phyloP scores from a whole-genome alignment of 2,113 vertebrate species.

The Anguilla japonica region DNA sequence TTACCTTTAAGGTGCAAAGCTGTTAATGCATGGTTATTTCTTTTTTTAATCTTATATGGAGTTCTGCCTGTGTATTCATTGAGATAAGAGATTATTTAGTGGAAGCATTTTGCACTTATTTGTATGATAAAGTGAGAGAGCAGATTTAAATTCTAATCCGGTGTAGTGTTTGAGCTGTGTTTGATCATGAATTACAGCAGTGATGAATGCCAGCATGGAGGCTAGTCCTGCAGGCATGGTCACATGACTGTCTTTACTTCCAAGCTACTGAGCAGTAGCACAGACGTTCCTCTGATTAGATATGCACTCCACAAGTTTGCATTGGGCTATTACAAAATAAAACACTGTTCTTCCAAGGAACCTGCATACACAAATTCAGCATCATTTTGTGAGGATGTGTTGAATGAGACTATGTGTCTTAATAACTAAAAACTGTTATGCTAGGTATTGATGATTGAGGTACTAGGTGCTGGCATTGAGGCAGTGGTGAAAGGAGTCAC shows the following conservation, averaged over 20 bases:
- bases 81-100: neutral
- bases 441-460: constrained; percentile 28
- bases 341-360: neutral
- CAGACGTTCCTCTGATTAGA: constrained; percentile 29
- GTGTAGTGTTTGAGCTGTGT: neutral
- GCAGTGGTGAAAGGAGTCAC: constrained; percentile 24
- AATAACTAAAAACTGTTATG: constrained; percentile 4
- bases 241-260: constrained; percentile 24
- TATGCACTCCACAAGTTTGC: constrained; percentile 21
- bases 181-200: constrained; percentile 16
- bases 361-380: neutral
- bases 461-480: constrained; percentile 18
- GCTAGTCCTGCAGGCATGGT: constrained; percentile 13
- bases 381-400: neutral
- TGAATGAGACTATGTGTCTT: neutral
- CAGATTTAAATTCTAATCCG: constrained; percentile 35
- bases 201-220: constrained; percentile 13
- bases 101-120: neutral
- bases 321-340: neutral
- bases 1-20: neutral
- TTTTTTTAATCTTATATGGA: neutral
- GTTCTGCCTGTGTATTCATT: neutral
- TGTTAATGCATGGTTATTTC: neutral
- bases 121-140: constrained; percentile 44
- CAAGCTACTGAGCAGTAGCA: constrained; percentile 9